A percentile compares a stretch with the other conserved stretches of the same genome.
These are phyloP conservation scores for Syngnathoides biaculeatus DNA, from an alignment of 2,113 vertebrate species.

Conservation along the genomic window DNA sequence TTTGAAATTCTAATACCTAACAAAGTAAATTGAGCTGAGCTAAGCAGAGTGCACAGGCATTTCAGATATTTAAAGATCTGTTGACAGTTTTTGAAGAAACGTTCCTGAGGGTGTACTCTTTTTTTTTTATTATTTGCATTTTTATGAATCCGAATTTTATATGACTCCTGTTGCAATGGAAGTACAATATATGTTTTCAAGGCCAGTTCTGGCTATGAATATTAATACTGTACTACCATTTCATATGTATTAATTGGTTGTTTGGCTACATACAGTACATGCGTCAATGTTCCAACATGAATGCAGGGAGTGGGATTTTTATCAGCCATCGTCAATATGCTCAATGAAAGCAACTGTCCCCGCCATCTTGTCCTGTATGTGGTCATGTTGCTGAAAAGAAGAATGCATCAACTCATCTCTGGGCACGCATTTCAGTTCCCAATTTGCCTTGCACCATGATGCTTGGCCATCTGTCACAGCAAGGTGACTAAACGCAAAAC, in stretches of 20 bases:
- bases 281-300: neutral
- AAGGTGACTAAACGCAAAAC: conserved; percentile 64
- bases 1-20: neutral
- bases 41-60: too few species aligned
- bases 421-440: conserved; percentile 65
- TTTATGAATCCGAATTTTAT: too few species aligned
- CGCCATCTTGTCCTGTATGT: conserved; percentile 7
- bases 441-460: conserved; percentile 73
- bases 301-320: neutral
- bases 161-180: neutral
- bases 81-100: too few species aligned
- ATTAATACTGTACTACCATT: neutral
- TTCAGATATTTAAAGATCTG: too few species aligned
- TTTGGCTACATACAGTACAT: neutral
- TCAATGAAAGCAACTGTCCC: conserved; percentile 1
- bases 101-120: too few species aligned
- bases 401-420: conserved; percentile 44
- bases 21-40: neutral
- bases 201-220: neutral
- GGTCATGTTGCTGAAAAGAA: conserved; percentile 41
- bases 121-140: too few species aligned
- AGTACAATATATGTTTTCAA: too few species aligned
- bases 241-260: neutral
- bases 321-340: neutral
- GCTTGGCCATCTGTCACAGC: conserved; percentile 76